Base-by-base conservation (phyloP, 2,113 vertebrate species). In the Chrysemys picta region DNA sequence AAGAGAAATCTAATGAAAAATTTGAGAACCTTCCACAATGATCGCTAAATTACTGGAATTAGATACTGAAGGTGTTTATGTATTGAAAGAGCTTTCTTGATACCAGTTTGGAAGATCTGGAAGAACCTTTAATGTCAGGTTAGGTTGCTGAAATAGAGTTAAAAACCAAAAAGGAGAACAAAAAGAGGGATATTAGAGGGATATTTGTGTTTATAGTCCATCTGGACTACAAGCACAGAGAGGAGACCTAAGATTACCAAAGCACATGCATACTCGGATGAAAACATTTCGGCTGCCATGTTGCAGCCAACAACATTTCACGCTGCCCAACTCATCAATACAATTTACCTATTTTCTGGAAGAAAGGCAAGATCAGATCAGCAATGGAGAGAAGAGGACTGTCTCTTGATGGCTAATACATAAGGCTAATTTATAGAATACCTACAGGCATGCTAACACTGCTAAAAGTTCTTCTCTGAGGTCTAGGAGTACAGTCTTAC, bases 21-120 rank as follows among this genome's bases (percentile, higher is more conserved):
- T 53, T 3, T 59, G 35, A 5, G 2, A 24, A 1, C 5, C 81
- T 25, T 91, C 80, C 10, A 5, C 88, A 59, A 17, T 31, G 31
- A n/a, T 87, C 78, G 3, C 27, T 59, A 59, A 84, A 14, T 24
- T 84, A 5, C 21, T 82, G 13, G 5, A 82, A 89, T 35, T 80
- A 25, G 80, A 49, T 9, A 17, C 49, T n/a, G 38, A 7, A 8
- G 31, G 57, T 2, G 19, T 16, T 65, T n/a, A n/a, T 76, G 11
- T 47, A 21, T 75, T 87, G 53, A 50, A 84, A 65, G 29, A 84
- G 7, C 3, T 45, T 8, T 72, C 5, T 89, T 62, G 35, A 31
- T 79, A 27, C 0, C 5, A 5, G 9, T 47, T 84, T 69, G 93
- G 59, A 81, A 72, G 49, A 3, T 27, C 87, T 31, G 0, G 0